These are phyloP conservation scores for Macrotrachela quadricornifera DNA, from an alignment of 1,140 invertebrate species.

Conservation along the genomic window DNA sequence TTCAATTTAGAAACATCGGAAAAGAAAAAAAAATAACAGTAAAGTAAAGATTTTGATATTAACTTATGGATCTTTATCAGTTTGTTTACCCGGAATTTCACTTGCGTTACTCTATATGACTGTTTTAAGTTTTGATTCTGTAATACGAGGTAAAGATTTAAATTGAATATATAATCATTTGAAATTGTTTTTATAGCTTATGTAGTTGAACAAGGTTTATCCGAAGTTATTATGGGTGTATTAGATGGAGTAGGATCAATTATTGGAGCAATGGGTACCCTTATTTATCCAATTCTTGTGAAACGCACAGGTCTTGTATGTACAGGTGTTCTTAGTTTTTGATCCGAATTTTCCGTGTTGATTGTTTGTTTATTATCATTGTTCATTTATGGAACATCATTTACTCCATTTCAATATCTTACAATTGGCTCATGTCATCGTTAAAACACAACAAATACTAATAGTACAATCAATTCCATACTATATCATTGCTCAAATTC, in stretches of 20 bases:
- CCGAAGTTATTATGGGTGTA: conserved; percentile 9
- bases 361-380: conserved; percentile 3
- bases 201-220: conserved; percentile 9
- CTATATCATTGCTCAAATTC: too few species aligned
- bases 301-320: conserved; percentile 6
- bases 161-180: too few species aligned
- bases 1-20: too few species aligned
- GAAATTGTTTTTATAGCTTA: conserved; percentile 8
- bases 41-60: too few species aligned
- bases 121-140: conserved; percentile 36
- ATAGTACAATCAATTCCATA: too few species aligned
- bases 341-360: background rate
- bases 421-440: too few species aligned
- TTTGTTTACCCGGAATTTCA: conserved; percentile 31
- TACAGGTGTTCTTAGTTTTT: background rate
- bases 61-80: conserved; percentile 2
- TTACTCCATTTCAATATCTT: background rate
- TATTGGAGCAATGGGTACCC: conserved; percentile 9
- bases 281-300: conserved; percentile 7
- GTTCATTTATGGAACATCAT: conserved; percentile 1
- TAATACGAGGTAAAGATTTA: conserved; percentile 24
- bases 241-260: conserved; percentile 10
- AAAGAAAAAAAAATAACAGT: too few species aligned
- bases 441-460: too few species aligned
- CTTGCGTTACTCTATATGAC: conserved; percentile 36